Evolutionary conservation across 2,888 invertebrate genomes (phyloP).

Genomic region (Autographa gamma): DNA sequence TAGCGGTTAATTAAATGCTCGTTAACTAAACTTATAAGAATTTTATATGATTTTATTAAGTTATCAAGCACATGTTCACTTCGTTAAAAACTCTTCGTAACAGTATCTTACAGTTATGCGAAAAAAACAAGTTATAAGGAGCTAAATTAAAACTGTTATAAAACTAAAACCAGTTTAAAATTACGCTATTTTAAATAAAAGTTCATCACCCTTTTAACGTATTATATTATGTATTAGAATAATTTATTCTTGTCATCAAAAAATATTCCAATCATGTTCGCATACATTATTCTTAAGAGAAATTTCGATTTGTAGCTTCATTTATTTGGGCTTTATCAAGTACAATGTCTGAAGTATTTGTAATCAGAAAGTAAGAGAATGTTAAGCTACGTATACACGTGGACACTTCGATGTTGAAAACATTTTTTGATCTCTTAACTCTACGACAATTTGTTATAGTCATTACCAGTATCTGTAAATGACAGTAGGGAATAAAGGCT

Average conservation of each 20-base stretch:
- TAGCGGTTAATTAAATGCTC: neutral
- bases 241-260: neutral
- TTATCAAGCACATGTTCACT: neutral
- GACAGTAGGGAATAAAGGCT: no score
- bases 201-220: constrained; percentile 37
- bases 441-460: no score
- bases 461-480: no score
- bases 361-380: no score
- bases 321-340: neutral
- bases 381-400: neutral
- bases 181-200: constrained; percentile 42
- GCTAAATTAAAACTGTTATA: constrained; percentile 36
- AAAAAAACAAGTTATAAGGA: constrained; percentile 28
- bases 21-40: neutral
- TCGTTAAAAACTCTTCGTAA: constrained; percentile 36
- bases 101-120: constrained; percentile 51
- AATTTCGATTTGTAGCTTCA: neutral
- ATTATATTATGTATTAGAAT: neutral
- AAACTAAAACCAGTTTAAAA: constrained; percentile 37
- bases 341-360: neutral
- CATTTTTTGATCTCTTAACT: no score
- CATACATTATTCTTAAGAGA: neutral
- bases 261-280: neutral
- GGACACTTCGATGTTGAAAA: neutral
- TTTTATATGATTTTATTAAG: neutral